Evolutionary conservation across 2,113 vertebrate genomes (phyloP).

Genomic region (Dipodomys ordii): DNA sequence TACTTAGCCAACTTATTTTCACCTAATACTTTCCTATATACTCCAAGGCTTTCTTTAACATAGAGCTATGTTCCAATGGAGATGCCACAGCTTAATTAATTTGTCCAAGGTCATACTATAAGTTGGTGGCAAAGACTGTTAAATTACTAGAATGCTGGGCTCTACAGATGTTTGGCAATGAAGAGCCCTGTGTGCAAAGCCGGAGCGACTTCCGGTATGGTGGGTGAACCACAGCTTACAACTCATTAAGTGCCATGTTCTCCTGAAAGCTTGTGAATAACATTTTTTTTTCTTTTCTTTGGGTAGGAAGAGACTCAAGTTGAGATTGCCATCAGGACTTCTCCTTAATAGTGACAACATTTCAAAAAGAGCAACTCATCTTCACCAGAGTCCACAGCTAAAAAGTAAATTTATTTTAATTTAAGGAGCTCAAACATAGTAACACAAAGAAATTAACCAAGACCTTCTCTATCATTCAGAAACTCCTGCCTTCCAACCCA

Average conservation of each 20-base stretch:
- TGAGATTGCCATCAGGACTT: slow-evolving; percentile 38
- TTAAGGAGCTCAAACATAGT: slow-evolving; percentile 30
- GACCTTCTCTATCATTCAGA: background rate
- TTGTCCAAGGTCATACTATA: slow-evolving; percentile 62
- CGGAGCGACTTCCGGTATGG: background rate
- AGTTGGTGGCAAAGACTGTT: slow-evolving; percentile 67
- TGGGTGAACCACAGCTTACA: slow-evolving; percentile 36
- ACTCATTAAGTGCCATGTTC: slow-evolving; percentile 29
- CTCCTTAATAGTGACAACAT: slow-evolving; percentile 20
- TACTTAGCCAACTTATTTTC: slow-evolving; percentile 41
- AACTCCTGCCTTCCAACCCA: background rate
- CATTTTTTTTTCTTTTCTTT: background rate
- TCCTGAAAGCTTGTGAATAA: slow-evolving; percentile 20
- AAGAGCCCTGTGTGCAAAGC: slow-evolving; percentile 45
- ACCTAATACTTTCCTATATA: slow-evolving; percentile 40
- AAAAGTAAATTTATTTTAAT: slow-evolving; percentile 54
- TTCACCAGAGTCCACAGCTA: background rate
- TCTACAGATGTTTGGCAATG: slow-evolving; percentile 64
- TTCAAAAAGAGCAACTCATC: slow-evolving; percentile 51
- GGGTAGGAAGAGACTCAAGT: slow-evolving; percentile 28
- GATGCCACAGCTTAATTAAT: slow-evolving; percentile 70
- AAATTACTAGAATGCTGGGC: slow-evolving; percentile 59
- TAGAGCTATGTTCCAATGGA: slow-evolving; percentile 61
- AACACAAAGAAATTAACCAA: slow-evolving; percentile 47
- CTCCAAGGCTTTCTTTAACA: slow-evolving; percentile 62